These are phyloP conservation scores for Deroplatys truncata DNA, from an alignment of 2,888 invertebrate species.

Conservation along the genomic window DNA sequence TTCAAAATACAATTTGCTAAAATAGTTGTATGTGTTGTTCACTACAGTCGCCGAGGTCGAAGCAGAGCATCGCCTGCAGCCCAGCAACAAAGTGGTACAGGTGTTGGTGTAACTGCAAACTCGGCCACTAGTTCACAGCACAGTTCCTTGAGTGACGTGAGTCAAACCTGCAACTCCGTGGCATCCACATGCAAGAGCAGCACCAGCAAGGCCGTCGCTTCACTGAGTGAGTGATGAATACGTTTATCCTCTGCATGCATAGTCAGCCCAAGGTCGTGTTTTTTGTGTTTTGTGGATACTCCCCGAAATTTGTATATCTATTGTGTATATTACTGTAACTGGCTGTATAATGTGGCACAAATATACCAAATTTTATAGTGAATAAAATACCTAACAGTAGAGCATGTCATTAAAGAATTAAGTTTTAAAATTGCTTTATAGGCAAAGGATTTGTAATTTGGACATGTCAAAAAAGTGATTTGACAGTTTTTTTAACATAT, in stretches of 20 bases:
- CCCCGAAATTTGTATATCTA: too few species aligned
- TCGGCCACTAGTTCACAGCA: constrained; percentile 36
- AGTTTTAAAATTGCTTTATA: too few species aligned
- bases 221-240: constrained; percentile 27
- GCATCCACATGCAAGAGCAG: background rate
- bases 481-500: too few species aligned
- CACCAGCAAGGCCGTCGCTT: constrained; percentile 27
- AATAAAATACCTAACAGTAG: too few species aligned
- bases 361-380: too few species aligned
- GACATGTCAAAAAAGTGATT: too few species aligned
- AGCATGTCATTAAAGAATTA: too few species aligned
- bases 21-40: background rate
- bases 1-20: too few species aligned
- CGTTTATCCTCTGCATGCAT: constrained; percentile 1
- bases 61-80: background rate
- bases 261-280: background rate
- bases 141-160: constrained; percentile 39
- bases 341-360: too few species aligned
- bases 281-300: too few species aligned
- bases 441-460: too few species aligned
- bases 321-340: background rate
- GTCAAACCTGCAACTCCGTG: constrained; percentile 25
- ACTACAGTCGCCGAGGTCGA: background rate
- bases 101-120: background rate
- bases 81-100: background rate